Evolutionary conservation across 1,140 invertebrate species (phyloP).

Genomic region (Leptopilina clavipes): DNA sequence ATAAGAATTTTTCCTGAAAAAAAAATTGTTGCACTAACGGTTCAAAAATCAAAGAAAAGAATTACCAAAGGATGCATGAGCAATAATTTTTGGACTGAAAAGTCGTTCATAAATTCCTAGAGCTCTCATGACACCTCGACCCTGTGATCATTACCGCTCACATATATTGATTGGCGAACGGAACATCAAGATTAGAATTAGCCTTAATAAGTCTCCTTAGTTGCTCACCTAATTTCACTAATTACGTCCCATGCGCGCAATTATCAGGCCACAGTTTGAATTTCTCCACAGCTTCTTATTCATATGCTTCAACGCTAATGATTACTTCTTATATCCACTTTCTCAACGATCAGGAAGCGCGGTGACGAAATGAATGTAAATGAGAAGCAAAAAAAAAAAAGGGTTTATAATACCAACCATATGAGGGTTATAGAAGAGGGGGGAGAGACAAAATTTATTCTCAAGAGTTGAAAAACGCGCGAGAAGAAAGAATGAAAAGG

Average conservation of each 20-base stretch:
- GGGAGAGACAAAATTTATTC: background rate
- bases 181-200: slow-evolving; percentile 47
- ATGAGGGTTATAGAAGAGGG: slow-evolving; percentile 33
- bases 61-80: too few relatives aligned
- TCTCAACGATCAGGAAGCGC: slow-evolving; percentile 40
- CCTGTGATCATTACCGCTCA: slow-evolving; percentile 6
- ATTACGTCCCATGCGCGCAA: slow-evolving; percentile 44
- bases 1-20: too few relatives aligned
- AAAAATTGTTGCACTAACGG: too few relatives aligned
- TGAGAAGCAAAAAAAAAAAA: slow-evolving; percentile 38
- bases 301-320: slow-evolving; percentile 10
- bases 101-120: too few relatives aligned
- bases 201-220: slow-evolving; percentile 47
- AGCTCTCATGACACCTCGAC: slow-evolving; percentile 12
- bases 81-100: too few relatives aligned
- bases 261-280: slow-evolving; percentile 13
- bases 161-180: slow-evolving; percentile 7
- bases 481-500: slow-evolving; percentile 59
- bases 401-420: background rate
- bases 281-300: background rate
- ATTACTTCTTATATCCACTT: background rate
- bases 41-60: too few relatives aligned
- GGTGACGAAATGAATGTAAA: slow-evolving; percentile 58
- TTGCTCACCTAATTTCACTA: slow-evolving; percentile 47
- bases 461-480: slow-evolving; percentile 37